Percentiles rank a stretch among this genome's conserved stretches.
Evolutionary conservation across 2,888 invertebrate genomes (phyloP).

Genomic region (Volucella inflata): DNA sequence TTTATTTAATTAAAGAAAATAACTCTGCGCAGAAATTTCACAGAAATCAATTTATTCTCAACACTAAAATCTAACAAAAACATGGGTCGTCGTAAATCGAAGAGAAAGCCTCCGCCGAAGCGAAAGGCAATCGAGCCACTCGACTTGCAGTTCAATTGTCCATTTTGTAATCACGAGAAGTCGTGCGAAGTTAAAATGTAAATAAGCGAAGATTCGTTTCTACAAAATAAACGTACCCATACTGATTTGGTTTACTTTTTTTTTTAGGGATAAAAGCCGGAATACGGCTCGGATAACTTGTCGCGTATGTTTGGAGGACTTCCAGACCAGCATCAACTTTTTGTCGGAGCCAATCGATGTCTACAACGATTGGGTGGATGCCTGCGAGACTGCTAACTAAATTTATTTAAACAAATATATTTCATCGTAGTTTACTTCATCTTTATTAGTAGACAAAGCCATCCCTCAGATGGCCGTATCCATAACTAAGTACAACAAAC

Average conservation of each 20-base stretch:
- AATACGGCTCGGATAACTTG: conserved; percentile 98
- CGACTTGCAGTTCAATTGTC: conserved; percentile 98
- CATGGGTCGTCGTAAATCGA: conserved; percentile 98
- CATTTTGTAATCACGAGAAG: conserved; percentile 99
- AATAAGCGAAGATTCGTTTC: conserved; percentile 81
- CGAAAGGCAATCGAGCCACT: conserved; percentile 96
- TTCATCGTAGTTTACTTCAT: conserved; percentile 14
- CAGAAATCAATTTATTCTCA: not conserved
- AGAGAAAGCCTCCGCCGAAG: conserved; percentile 98
- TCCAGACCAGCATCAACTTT: conserved; percentile 97
- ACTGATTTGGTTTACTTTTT: not conserved
- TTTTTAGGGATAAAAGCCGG: conserved; percentile 94
- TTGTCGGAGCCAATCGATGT: conserved; percentile 99
- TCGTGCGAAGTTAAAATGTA: conserved; percentile 99
- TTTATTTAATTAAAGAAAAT: conserved; percentile 9
- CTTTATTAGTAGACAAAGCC: not conserved
- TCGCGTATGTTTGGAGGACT: conserved; percentile 97
- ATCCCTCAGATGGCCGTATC: not conserved
- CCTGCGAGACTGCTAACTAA: conserved; percentile 97
- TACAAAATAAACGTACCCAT: not conserved
- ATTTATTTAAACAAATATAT: not conserved
- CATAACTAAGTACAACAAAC: conserved; percentile 31
- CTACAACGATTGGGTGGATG: conserved; percentile 99
- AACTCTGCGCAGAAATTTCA: not conserved
- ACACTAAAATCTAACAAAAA: conserved; percentile 76